A percentile compares a stretch with the other conserved stretches of the same genome.
phyloP scores from a whole-genome alignment of 2,797 vertebrate genomes.

The Poeciliopsis gracilis region DNA sequence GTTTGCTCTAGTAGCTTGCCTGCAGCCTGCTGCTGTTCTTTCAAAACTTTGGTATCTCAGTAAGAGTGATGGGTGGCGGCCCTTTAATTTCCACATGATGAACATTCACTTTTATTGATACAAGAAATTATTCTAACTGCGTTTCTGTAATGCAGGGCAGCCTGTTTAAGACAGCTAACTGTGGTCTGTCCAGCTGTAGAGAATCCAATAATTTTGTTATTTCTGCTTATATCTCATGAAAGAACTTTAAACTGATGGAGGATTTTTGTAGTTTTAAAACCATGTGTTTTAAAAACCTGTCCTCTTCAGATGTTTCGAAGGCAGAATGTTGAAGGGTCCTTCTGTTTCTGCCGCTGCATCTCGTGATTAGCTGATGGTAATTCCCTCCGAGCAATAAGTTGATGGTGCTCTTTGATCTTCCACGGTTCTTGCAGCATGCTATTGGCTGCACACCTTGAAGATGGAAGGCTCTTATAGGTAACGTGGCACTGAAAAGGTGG shows the following conservation, averaged over 20 bases:
- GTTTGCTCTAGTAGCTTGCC: background rate
- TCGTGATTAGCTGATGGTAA: constrained; percentile 27
- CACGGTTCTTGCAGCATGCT: constrained; percentile 40
- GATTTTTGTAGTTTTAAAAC: background rate
- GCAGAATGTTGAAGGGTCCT: constrained; percentile 8
- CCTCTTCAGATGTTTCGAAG: constrained; percentile 12
- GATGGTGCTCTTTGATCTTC: constrained; percentile 54
- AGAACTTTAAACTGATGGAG: background rate
- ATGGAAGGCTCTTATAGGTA: constrained; percentile 33
- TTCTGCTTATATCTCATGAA: background rate
- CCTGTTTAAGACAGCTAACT: background rate
- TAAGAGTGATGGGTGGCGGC: background rate
- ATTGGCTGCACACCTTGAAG: constrained; percentile 29
- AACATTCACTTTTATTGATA: background rate
- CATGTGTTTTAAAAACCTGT: background rate
- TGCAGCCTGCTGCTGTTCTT: constrained; percentile 1
- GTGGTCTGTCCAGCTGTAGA: background rate
- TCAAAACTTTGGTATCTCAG: background rate
- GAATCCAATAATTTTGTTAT: background rate
- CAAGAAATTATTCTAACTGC: background rate
- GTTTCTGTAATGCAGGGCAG: background rate
- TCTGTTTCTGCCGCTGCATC: constrained; percentile 19
- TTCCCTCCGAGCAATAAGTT: constrained; percentile 39
- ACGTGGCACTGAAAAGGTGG: constrained; percentile 66
- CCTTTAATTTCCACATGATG: background rate